Base-by-base conservation (phyloP, 2,113 vertebrate genomes). In the Crotophaga sulcirostris region DNA sequence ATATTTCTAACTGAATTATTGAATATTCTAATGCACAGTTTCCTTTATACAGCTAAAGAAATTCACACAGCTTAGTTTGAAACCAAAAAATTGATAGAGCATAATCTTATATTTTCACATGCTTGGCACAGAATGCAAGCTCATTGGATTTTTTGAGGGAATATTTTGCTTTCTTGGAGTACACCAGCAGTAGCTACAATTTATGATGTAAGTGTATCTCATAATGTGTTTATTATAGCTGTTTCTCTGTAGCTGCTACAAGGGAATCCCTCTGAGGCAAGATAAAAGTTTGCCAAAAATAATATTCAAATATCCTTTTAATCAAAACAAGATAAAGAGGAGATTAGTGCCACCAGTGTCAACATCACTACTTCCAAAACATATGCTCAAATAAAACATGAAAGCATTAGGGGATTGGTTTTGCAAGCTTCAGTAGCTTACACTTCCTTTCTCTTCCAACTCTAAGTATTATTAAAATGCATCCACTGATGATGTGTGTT, bases 371-470 rank as follows among this genome's bases (percentile, higher is more conserved):
- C 93, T 96, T 96, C 95, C 93, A 96, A 97, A 97, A 97, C 96
- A 97, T 95, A 97, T 97, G 96, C 96, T 97, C 96, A 95, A 96
- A 97, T 96, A 97, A 96, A 95, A 97, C 96, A 97, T 93, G 85
- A 97, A 97, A 96, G 94, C 95, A 95, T 95, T 51, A 82, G 96
- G 87, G 94, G 77, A 91, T 87, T 95, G 91, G 89, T 94, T 97
- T 96, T 94, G 90, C 96, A 96, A 94, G 94, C 96, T 95, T 94
- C 95, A 95, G 93, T 95, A 94, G 94, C 78, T 97, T 75, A 88
- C 67, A 67, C 90, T 96, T 97, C 89, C 95, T 91, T 86, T 89
- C 84, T 84, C 91, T 94, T 89, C 95, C 84, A 91, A 87, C 91
- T 84, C 90, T 55, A 94, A 93, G 93, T 95, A 90, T 96, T 94